Conservation (phyloP, 2,888 invertebrate genomes). For the Ferrisia virgata region DNA sequence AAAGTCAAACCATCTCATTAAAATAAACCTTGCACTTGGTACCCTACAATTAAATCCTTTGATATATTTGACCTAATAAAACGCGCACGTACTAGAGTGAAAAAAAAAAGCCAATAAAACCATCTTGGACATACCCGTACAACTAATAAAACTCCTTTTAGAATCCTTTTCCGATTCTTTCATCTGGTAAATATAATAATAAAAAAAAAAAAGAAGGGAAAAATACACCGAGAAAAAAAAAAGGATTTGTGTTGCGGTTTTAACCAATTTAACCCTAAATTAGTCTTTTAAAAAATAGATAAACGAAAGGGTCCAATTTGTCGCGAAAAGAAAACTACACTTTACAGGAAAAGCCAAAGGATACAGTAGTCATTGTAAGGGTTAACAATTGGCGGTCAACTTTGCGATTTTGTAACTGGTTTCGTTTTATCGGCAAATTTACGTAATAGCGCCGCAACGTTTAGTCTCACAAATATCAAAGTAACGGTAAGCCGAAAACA, state of each 20-base stretch:
- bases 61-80: neutral
- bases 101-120: neutral
- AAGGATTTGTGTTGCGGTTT: neutral
- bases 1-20: neutral
- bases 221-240: neutral
- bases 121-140: neutral
- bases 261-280: slow-evolving; percentile 17
- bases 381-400: slow-evolving; percentile 9
- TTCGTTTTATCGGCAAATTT: slow-evolving; percentile 1
- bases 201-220: neutral
- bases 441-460: slow-evolving; percentile 2
- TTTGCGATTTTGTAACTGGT: slow-evolving; percentile 19
- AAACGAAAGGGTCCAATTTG: slow-evolving; percentile 29
- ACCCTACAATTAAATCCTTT: neutral
- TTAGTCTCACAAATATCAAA: slow-evolving; percentile 7
- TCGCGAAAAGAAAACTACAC: neutral
- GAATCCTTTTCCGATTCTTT: slow-evolving; percentile 7
- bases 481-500: slow-evolving; percentile 23
- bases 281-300: slow-evolving; percentile 21
- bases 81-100: neutral
- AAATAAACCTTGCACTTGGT: neutral
- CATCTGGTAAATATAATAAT: neutral
- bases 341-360: neutral
- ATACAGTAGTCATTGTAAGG: neutral
- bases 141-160: neutral